Evolutionary conservation across 2,888 invertebrate genomes (phyloP), one percentile per base, ranked within the genome.

Genomic region (Elegia similella): DNA sequence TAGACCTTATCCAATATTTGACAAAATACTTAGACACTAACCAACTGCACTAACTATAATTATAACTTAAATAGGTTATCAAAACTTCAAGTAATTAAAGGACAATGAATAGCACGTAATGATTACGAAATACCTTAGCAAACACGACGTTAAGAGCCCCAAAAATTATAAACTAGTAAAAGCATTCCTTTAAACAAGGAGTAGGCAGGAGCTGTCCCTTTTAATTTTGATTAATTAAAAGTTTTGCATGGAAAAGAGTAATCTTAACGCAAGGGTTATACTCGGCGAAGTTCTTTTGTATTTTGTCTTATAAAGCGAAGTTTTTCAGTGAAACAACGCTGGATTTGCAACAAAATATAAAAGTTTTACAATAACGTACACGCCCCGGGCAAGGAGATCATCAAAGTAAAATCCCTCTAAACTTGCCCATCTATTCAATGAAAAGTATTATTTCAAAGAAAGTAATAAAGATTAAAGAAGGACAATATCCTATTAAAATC

Each of bases 161-260:
- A 16, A 48, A 48, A 48, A 56, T 17, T 34, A 44, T 34, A 42
- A 16, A 16, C 43, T n/a, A 32, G 38, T 53, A 60, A 52, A 60
- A 53, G 58, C 57, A 42, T 46, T 58, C 38, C 59, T 60, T 58
- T 48, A 61, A 65, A 60, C 58, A 60, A 62, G 43, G 58, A 52
- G 50, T 50, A 57, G 53, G 61, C 58, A 59, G 62, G 56, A n/a
- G 58, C 64, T 63, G 69, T 71, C 76, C 78, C 76, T 84, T 85
- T 81, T 76, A 84, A 86, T 84, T 79, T 82, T 81, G 76, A 86
- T 87, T 89, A 88, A 90, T 89, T 88, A 90, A 91, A 91, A 90
- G 84, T 89, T 91, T 86, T 58, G 66, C 74, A 72, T 78, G 74
- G 73, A 83, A 83, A 84, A 81, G 78, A 82, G 82, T 78, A 82